Conservation (phyloP, 2,113 vertebrate genomes). For the Sorex fumeus region DNA sequence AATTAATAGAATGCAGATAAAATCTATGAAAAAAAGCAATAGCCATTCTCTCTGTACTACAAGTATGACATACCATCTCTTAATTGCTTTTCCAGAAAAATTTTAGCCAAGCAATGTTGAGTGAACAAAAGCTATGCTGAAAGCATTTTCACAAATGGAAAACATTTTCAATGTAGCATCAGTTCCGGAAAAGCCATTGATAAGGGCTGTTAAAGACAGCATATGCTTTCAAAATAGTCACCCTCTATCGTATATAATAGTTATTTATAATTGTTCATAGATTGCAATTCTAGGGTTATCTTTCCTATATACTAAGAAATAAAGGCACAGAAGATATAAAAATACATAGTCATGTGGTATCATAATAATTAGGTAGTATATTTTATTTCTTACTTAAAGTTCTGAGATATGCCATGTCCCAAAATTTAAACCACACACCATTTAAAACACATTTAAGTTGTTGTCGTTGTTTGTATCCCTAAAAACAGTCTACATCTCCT, state of each 20-base stretch:
- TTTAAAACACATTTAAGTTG: constrained; percentile 20
- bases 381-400: constrained; percentile 63
- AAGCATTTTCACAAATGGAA: constrained; percentile 17
- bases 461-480: not conserved
- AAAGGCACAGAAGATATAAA: constrained; percentile 18
- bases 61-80: constrained; percentile 1
- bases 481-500: not conserved
- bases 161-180: constrained; percentile 20
- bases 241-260: not conserved
- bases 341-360: not conserved
- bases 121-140: not conserved
- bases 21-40: constrained; percentile 22
- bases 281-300: not conserved
- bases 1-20: constrained; percentile 57
- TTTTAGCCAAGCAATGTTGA: constrained; percentile 9
- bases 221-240: constrained; percentile 47
- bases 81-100: constrained; percentile 34
- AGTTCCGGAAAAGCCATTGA: constrained; percentile 6
- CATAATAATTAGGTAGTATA: not conserved
- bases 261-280: constrained; percentile 26
- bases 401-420: not conserved
- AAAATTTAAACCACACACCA: constrained; percentile 17
- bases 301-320: not conserved
- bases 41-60: constrained; percentile 22
- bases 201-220: not conserved